These are phyloP conservation scores for Leptobrachium ailaonicum DNA, from an alignment of 2,113 vertebrate genomes.

Conservation along the genomic window DNA sequence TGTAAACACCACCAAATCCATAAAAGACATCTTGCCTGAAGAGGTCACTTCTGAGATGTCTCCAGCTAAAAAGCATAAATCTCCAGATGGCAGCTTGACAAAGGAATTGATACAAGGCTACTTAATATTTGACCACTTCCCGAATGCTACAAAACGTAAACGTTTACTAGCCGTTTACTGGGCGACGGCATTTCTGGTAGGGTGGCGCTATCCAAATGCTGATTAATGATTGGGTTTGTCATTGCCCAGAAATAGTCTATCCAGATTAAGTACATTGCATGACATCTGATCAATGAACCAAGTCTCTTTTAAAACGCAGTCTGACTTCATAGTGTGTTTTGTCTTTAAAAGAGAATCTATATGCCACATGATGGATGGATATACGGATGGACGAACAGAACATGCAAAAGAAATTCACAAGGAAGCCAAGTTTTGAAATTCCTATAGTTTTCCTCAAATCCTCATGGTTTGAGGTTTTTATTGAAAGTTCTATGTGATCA, in stretches of 20 bases:
- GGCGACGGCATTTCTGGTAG: not conserved
- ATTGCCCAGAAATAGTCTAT: not conserved
- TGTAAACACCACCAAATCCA: constrained; percentile 58
- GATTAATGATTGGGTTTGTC: constrained; percentile 1
- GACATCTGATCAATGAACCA: not conserved
- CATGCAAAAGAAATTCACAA: too few species aligned
- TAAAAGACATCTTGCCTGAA: constrained; percentile 58
- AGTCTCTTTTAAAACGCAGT: too few species aligned
- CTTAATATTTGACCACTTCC: not conserved
- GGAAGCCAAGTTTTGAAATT: too few species aligned
- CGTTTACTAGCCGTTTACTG: not conserved
- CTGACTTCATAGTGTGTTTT: too few species aligned
- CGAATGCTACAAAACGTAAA: not conserved
- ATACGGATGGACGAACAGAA: too few species aligned
- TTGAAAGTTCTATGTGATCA: too few species aligned
- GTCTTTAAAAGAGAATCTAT: too few species aligned
- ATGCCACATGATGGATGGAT: too few species aligned
- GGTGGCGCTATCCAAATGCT: not conserved
- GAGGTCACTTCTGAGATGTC: constrained; percentile 59
- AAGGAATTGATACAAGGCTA: constrained; percentile 56
- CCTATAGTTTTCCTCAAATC: too few species aligned
- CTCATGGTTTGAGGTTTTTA: too few species aligned
- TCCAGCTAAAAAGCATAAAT: constrained; percentile 60
- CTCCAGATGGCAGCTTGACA: constrained; percentile 57
- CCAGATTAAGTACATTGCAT: not conserved